A percentile compares a stretch with the other conserved stretches of the same genome.
Evolutionary conservation across 1,140 invertebrate species (phyloP).

Genomic region (Drosophila kurseongensis): DNA sequence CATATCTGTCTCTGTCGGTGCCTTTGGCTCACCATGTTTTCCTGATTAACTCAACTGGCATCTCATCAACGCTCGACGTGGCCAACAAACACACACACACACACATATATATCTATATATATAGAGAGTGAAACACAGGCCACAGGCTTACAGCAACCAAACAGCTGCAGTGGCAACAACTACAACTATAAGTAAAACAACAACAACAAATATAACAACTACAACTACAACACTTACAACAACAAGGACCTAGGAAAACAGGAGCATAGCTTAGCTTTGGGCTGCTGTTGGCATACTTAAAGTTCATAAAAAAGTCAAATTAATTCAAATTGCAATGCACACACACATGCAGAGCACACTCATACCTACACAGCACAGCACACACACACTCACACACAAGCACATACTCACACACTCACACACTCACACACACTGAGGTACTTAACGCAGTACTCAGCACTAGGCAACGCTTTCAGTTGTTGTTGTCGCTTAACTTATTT

Average conservation of each 20-base stretch:
- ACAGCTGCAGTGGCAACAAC: conserved; percentile 32
- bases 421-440: conserved; percentile 37
- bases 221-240: conserved; percentile 10
- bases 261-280: conserved; percentile 59
- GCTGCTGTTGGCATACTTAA: conserved; percentile 75
- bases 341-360: conserved; percentile 35
- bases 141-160: conserved; percentile 50
- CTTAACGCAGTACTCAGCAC: conserved; percentile 68
- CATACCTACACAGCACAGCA: conserved; percentile 1
- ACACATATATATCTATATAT: background rate
- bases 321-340: conserved; percentile 80
- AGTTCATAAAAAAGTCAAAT: conserved; percentile 80
- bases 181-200: conserved; percentile 17
- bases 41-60: conserved; percentile 58
- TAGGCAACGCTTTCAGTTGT: conserved; percentile 42
- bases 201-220: conserved; percentile 2
- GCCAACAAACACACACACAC: conserved; percentile 20
- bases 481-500: conserved; percentile 79
- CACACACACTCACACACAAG: conserved; percentile 19
- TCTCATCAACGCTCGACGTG: conserved; percentile 44
- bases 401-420: background rate
- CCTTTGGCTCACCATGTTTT: conserved; percentile 45
- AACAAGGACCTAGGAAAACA: conserved; percentile 30
- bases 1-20: conserved; percentile 17
- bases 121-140: conserved; percentile 5